Evolutionary conservation across 2,797 vertebrate genomes (phyloP).

Genomic region (Meda fulgida): DNA sequence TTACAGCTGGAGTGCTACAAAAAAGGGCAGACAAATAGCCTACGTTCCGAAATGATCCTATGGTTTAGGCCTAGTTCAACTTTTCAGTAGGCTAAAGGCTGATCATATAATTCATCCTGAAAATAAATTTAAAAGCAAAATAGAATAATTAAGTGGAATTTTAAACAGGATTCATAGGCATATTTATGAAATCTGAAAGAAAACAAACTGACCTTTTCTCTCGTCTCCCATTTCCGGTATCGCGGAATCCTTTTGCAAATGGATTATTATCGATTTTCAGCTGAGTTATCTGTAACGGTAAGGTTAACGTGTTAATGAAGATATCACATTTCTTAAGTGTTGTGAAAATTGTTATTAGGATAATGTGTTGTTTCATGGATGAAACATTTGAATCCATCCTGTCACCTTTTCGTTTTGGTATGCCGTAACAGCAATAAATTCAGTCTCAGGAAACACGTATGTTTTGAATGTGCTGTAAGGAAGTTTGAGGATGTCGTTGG

Average conservation of each 20-base stretch:
- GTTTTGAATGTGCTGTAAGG: conserved; percentile 92
- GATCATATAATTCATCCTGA: neutral
- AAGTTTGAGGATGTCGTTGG: conserved; percentile 90
- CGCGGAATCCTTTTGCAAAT: conserved; percentile 94
- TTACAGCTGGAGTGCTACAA: neutral
- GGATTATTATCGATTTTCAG: conserved; percentile 98
- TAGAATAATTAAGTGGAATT: neutral
- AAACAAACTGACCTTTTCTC: conserved; percentile 88
- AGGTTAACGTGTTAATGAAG: neutral
- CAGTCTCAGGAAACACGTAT: conserved; percentile 89
- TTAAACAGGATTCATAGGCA: no score
- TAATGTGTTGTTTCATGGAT: neutral
- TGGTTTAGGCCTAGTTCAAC: neutral
- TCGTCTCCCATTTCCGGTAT: conserved; percentile 92
- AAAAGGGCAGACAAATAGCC: neutral
- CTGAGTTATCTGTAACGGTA: conserved; percentile 81
- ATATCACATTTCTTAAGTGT: neutral
- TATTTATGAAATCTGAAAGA: neutral
- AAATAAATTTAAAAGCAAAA: neutral
- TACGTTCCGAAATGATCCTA: no score
- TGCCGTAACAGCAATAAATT: conserved; percentile 94
- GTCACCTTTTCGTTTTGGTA: conserved; percentile 95
- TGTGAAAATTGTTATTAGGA: neutral
- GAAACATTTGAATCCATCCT: neutral
- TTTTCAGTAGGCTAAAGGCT: neutral